Base-by-base conservation (phyloP, 35 echinoderm and acorn worm species). In the Chiridota heheva region DNA sequence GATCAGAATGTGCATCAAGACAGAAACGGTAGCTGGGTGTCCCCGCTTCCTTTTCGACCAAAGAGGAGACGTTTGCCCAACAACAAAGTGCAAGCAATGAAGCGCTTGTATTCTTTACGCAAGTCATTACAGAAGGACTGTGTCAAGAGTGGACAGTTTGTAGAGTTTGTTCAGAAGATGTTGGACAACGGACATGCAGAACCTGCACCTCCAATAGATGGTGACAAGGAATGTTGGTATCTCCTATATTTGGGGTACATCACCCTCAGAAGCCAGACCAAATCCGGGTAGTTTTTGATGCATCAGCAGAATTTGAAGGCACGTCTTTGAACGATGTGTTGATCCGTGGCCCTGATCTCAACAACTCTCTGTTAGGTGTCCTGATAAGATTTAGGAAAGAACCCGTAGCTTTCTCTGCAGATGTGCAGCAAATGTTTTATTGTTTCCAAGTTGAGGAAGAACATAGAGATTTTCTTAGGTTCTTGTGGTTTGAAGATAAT, bases 261-360 rank as follows among this genome's bases (percentile, higher is more conserved):
- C 81, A 84, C 28, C 81, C 81, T 25, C 60, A 82, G 42, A 82
- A 82, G 37, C 28, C 34, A 10, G 76, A 80, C 76, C 35, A 80
- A 39, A 82, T 82, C 25, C 8, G 78, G 22, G 78, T 43, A 2
- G 78, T 82, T 2, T 82, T 82, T 40, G 78, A 82, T 49, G 65
- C 78, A 2, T 58, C 41, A 26, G 81, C 81, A 8, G 18, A 57
- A 55, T 72, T 72, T 31, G 4, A 58, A 6, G 81, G 65, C 15
- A 22, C 60, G 6, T 71, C 81, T 6, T 35, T 84, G 16, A 84
- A 71, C 46, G 58, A 56, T 30, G 64, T 56, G 31, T 41, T 84
- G 27, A 28, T 84, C 2, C 58, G 44, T 39, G 79, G 79, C 1
- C 79, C 79, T 12, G 79, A 82, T 29, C 7, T 82, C 17, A 82